Conservation (phyloP, 2,113 vertebrate genomes). For the Gobius niger region DNA sequence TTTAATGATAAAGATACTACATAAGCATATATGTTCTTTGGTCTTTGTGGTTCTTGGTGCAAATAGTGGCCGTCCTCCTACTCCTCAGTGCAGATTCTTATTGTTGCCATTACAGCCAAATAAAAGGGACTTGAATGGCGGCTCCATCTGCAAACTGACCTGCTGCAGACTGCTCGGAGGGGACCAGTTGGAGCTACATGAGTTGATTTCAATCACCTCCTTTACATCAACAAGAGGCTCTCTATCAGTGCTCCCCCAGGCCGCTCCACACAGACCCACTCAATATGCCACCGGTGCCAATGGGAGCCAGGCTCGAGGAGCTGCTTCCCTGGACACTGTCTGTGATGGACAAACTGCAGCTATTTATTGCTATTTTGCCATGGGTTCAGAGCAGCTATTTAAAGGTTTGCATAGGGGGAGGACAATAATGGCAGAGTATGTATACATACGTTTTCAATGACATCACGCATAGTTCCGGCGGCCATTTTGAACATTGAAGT, state of each 20-base stretch:
- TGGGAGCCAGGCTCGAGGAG: slow-evolving; percentile 33
- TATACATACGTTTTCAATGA: too few relatives aligned
- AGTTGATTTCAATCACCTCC: slow-evolving; percentile 62
- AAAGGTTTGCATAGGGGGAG: slow-evolving; percentile 22
- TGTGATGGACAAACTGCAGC: slow-evolving; percentile 48
- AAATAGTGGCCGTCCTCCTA: background rate
- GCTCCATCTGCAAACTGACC: slow-evolving; percentile 53
- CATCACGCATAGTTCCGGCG: too few relatives aligned
- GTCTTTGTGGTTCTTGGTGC: slow-evolving; percentile 11
- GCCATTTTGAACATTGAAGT: too few relatives aligned
- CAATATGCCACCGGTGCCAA: slow-evolving; percentile 46
- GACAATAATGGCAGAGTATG: slow-evolving; percentile 23
- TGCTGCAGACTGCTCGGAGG: slow-evolving; percentile 30
- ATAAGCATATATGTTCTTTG: slow-evolving; percentile 14
- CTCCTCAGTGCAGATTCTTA: slow-evolving; percentile 48
- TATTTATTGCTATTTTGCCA: slow-evolving; percentile 41
- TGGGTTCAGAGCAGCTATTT: slow-evolving; percentile 50
- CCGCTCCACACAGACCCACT: slow-evolving; percentile 39
- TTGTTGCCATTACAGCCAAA: slow-evolving; percentile 55
- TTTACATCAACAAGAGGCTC: slow-evolving; percentile 53
- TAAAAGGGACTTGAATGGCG: slow-evolving; percentile 55
- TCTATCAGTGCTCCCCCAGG: slow-evolving; percentile 51
- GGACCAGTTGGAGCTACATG: slow-evolving; percentile 43
- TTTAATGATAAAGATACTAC: background rate
- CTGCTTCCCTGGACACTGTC: slow-evolving; percentile 30